Conservation (phyloP, 2,888 invertebrate species). For the Cryptus armator region DNA sequence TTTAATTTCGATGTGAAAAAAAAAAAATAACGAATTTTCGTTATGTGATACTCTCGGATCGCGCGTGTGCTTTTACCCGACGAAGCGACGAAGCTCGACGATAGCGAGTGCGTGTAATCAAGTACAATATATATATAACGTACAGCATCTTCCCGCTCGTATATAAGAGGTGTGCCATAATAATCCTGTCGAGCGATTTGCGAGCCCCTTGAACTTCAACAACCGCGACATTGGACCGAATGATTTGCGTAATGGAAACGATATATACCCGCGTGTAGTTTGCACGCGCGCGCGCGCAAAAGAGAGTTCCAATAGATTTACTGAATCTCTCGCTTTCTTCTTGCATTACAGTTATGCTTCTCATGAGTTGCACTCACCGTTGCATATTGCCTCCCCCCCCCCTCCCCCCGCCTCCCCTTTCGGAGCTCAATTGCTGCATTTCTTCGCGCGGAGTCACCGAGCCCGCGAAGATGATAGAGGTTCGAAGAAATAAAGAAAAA, state of each 20-base stretch:
- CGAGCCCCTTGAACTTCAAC: conserved; percentile 74
- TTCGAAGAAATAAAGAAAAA: conserved; percentile 10
- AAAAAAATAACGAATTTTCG: not conserved
- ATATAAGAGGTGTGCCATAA: conserved; percentile 43
- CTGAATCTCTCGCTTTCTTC: conserved; percentile 8
- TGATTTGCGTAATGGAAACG: conserved; percentile 80
- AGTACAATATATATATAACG: not conserved
- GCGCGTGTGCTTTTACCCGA: not conserved
- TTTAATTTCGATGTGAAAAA: not conserved
- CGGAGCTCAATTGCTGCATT: conserved; percentile 41
- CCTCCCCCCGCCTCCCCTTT: not conserved
- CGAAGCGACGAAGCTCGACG: conserved; percentile 2
- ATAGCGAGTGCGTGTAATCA: conserved; percentile 39
- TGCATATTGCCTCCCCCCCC: not conserved
- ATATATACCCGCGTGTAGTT: conserved; percentile 65
- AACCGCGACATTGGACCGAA: conserved; percentile 69
- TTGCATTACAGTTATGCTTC: not conserved
- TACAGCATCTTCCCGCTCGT: conserved; percentile 20
- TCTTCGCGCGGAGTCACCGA: conserved; percentile 71
- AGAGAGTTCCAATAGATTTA: conserved; percentile 36
- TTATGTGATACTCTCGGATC: not conserved
- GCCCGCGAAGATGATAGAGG: conserved; percentile 42
- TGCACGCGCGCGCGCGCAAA: not conserved
- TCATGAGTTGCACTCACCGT: not conserved
- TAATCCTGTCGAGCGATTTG: conserved; percentile 72